Percentiles rank a stretch among this genome's conserved stretches.
Evolutionary conservation across 2,113 vertebrate genomes (phyloP).

Genomic region (Elephantulus edwardii): DNA sequence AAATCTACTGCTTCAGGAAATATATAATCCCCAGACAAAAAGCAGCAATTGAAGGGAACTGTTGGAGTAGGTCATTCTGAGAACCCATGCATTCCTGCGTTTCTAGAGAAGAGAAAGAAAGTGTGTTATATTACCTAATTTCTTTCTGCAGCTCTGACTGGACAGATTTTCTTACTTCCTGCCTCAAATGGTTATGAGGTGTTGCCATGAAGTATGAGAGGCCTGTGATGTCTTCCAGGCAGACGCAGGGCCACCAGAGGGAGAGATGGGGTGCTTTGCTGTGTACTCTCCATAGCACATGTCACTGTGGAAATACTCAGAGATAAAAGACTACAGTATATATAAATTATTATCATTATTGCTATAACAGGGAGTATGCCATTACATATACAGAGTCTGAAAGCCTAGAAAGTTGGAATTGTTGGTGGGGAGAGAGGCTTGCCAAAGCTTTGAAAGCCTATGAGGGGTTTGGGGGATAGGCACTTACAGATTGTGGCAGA

Average conservation of each 20-base stretch:
- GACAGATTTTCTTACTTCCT: constrained; percentile 67
- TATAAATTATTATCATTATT: constrained; percentile 45
- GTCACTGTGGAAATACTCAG: background rate
- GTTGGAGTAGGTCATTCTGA: constrained; percentile 42
- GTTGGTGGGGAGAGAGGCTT: constrained; percentile 43
- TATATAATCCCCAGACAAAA: constrained; percentile 53
- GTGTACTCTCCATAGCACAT: background rate
- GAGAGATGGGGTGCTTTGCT: background rate
- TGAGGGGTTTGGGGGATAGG: background rate
- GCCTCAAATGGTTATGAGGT: constrained; percentile 66
- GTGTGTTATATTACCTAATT: constrained; percentile 63
- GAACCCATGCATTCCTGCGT: constrained; percentile 49
- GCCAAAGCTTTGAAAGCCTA: constrained; percentile 3
- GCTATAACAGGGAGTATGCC: constrained; percentile 17
- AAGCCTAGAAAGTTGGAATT: constrained; percentile 33
- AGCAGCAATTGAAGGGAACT: background rate
- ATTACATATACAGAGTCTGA: constrained; percentile 21
- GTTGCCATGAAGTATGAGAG: constrained; percentile 41
- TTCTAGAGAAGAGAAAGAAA: constrained; percentile 63
- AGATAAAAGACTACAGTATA: constrained; percentile 44
- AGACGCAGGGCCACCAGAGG: background rate
- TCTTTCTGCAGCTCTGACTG: constrained; percentile 59
- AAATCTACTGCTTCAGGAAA: constrained; percentile 61
- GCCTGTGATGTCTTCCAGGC: background rate
- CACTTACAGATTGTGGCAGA: background rate